These are phyloP conservation scores for Pemphigus obesinymphae DNA, from an alignment of 1,140 invertebrate genomes.

Conservation along the genomic window DNA sequence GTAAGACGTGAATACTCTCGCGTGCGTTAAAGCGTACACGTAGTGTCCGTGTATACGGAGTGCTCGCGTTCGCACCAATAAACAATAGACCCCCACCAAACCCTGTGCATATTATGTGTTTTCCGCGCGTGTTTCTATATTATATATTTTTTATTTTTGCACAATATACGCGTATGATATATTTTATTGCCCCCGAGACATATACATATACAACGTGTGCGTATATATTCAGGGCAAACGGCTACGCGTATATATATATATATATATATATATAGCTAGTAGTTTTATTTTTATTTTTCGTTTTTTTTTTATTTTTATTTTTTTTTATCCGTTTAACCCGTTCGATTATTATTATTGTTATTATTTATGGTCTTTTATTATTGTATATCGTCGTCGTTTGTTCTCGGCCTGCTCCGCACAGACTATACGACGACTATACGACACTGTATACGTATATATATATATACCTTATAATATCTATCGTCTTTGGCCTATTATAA, in stretches of 20 bases:
- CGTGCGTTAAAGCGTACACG: not conserved
- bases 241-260: not conserved
- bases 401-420: not conserved
- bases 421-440: not conserved
- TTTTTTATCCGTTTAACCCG: not conserved
- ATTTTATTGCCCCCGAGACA: not conserved
- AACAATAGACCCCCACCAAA: not conserved
- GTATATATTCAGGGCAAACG: not conserved
- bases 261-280: no score
- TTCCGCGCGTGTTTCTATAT: no score
- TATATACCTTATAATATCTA: not conserved
- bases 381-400: constrained; percentile 10
- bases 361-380: constrained; percentile 18
- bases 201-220: not conserved
- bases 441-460: not conserved
- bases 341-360: not conserved
- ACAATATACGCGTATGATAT: not conserved
- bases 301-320: not conserved
- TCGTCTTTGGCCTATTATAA: no score
- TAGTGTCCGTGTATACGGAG: not conserved
- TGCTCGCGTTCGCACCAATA: not conserved
- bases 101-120: no score
- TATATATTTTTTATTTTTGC: not conserved
- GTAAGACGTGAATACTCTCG: no score
- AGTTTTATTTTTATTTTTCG: not conserved